Evolutionary conservation across 2,113 vertebrate genomes (phyloP).

Genomic region (Eublepharis macularius): DNA sequence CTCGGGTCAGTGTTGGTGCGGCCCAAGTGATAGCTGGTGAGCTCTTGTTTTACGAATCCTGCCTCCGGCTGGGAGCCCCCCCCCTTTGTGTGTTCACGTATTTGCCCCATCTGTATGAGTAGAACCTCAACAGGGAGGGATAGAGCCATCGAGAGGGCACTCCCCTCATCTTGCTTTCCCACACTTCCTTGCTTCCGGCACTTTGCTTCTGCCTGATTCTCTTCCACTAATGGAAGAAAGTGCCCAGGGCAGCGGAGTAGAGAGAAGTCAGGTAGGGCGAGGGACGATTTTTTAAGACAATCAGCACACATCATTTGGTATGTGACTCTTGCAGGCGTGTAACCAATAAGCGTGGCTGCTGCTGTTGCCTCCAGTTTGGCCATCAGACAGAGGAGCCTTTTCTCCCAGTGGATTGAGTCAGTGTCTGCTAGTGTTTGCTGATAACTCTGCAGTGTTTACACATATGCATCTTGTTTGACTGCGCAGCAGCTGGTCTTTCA

Average conservation of each 20-base stretch:
- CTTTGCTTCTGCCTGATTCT: background rate
- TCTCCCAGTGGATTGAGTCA: background rate
- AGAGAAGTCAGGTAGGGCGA: background rate
- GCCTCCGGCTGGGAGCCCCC: background rate
- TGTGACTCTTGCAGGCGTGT: background rate
- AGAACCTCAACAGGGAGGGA: too few relatives aligned
- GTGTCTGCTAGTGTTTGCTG: background rate
- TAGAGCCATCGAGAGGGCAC: too few relatives aligned
- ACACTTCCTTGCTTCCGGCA: too few relatives aligned
- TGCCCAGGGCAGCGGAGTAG: too few relatives aligned
- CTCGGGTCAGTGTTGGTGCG: background rate
- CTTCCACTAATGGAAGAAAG: background rate
- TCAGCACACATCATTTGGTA: background rate
- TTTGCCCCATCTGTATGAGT: too few relatives aligned
- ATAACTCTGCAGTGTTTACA: background rate
- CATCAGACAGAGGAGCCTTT: background rate
- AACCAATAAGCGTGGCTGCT: background rate
- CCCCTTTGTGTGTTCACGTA: too few relatives aligned
- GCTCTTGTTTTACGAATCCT: background rate
- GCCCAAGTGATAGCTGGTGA: too few relatives aligned
- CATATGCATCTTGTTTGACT: background rate
- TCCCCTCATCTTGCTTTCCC: too few relatives aligned
- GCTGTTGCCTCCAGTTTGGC: background rate
- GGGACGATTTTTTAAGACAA: background rate
- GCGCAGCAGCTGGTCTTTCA: background rate